These are phyloP conservation scores for Tonatia bakeri DNA, from an alignment of 2,113 vertebrate genomes.

Conservation along the genomic window DNA sequence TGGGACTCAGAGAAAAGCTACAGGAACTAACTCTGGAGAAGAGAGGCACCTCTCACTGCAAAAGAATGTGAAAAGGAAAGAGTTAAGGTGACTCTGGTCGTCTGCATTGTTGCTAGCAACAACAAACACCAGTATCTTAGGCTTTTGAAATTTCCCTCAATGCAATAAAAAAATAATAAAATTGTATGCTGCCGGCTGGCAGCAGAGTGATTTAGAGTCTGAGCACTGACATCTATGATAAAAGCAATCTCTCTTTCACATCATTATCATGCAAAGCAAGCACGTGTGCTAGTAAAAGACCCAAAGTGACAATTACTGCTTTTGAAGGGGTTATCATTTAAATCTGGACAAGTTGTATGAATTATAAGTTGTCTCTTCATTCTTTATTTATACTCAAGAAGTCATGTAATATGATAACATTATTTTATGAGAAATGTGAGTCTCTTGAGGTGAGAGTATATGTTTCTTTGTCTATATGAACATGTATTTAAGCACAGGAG, in stretches of 20 bases:
- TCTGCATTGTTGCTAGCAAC: background rate
- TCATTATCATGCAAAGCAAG: background rate
- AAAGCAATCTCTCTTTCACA: background rate
- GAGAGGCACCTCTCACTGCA: background rate
- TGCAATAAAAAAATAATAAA: background rate
- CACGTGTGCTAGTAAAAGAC: background rate
- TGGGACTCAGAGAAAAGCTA: background rate
- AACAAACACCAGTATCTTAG: background rate
- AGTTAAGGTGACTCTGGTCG: background rate
- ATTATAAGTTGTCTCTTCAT: background rate
- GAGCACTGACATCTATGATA: background rate
- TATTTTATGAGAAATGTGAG: background rate
- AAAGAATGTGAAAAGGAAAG: background rate
- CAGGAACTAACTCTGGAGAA: background rate
- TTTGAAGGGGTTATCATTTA: background rate
- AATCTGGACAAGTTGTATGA: background rate
- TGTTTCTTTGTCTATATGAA: background rate
- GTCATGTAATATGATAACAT: background rate
- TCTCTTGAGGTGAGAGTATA: background rate
- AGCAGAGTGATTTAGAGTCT: background rate
- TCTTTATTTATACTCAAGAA: slow-evolving; percentile 5
- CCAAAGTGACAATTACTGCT: background rate
- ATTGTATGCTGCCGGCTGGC: background rate
- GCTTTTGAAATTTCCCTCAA: background rate
- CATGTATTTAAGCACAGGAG: background rate